phyloP scores from a whole-genome alignment of 2,113 vertebrate genomes.

The Dipodomys spectabilis region DNA sequence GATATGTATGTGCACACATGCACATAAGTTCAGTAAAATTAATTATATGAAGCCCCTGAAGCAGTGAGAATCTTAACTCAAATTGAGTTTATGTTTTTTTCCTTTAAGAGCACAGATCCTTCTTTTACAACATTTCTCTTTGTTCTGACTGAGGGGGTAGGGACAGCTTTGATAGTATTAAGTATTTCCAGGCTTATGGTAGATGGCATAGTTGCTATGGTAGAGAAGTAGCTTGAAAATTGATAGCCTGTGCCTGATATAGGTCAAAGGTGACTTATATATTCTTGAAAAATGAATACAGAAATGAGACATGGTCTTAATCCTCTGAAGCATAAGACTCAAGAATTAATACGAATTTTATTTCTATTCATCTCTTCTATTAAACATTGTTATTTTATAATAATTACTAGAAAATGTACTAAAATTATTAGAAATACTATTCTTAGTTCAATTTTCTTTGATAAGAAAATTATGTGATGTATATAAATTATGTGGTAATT shows the following conservation, averaged over 20 bases:
- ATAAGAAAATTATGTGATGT: slow-evolving; percentile 10
- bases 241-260: slow-evolving; percentile 91
- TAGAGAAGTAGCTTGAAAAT: slow-evolving; percentile 90
- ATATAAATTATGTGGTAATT: slow-evolving; percentile 46
- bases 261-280: slow-evolving; percentile 90
- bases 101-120: slow-evolving; percentile 85
- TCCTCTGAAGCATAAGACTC: slow-evolving; percentile 68
- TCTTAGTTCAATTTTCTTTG: slow-evolving; percentile 28
- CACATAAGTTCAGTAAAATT: slow-evolving; percentile 82
- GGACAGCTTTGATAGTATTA: slow-evolving; percentile 95
- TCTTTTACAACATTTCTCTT: slow-evolving; percentile 90
- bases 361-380: background rate
- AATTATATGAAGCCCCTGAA: slow-evolving; percentile 77
- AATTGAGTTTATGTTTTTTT: slow-evolving; percentile 87
- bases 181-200: slow-evolving; percentile 95
- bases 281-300: slow-evolving; percentile 92
- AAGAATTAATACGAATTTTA: slow-evolving; percentile 45
- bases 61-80: slow-evolving; percentile 82
- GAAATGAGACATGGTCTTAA: slow-evolving; percentile 86
- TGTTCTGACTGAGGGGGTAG: slow-evolving; percentile 87
- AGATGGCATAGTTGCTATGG: slow-evolving; percentile 82
- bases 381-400: slow-evolving; percentile 43
- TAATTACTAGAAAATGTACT: background rate
- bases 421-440: background rate
- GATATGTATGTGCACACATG: slow-evolving; percentile 56